Percentiles rank a stretch among this genome's conserved stretches.
Evolutionary conservation across 2,797 vertebrate species (phyloP).

Genomic region (Acipenser ruthenus): DNA sequence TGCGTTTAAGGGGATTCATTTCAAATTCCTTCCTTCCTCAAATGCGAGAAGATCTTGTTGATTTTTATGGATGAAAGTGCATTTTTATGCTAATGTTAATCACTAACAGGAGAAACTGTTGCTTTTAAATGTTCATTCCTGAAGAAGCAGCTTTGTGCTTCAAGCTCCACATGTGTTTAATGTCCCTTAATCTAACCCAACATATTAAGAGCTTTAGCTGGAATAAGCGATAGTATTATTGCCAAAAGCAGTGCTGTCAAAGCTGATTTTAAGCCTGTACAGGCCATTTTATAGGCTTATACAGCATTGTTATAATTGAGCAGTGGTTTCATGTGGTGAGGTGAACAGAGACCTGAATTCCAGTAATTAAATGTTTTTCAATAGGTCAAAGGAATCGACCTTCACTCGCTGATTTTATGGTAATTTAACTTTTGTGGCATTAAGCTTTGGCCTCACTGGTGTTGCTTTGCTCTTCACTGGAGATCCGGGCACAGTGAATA

Average conservation of each 20-base stretch:
- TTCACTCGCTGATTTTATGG: not conserved
- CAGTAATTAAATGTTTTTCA: slow-evolving; percentile 3
- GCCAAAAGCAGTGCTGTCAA: slow-evolving; percentile 10
- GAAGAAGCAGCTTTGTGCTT: slow-evolving; percentile 9
- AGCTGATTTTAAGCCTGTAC: slow-evolving; percentile 6
- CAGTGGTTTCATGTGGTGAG: not conserved
- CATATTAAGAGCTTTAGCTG: slow-evolving; percentile 11
- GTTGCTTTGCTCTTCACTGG: not conserved
- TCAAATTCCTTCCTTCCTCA: too few relatives aligned
- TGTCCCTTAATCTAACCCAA: slow-evolving; percentile 7
- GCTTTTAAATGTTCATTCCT: slow-evolving; percentile 3
- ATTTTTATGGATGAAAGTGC: slow-evolving; percentile 7
- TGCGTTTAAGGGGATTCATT: too few relatives aligned
- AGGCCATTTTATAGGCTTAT: slow-evolving; percentile 7
- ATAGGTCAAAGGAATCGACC: not conserved
- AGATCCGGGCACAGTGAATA: too few relatives aligned
- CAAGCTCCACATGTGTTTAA: slow-evolving; percentile 6
- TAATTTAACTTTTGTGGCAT: not conserved
- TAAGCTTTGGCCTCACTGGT: not conserved
- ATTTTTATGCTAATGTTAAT: not conserved
- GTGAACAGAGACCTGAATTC: slow-evolving; percentile 1
- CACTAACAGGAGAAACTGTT: slow-evolving; percentile 6
- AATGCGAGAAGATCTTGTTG: not conserved
- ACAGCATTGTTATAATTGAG: slow-evolving; percentile 15
- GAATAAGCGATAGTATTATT: slow-evolving; percentile 11